phyloP scores from a whole-genome alignment of 2,113 vertebrate species.

The Chrysochloris asiatica region DNA sequence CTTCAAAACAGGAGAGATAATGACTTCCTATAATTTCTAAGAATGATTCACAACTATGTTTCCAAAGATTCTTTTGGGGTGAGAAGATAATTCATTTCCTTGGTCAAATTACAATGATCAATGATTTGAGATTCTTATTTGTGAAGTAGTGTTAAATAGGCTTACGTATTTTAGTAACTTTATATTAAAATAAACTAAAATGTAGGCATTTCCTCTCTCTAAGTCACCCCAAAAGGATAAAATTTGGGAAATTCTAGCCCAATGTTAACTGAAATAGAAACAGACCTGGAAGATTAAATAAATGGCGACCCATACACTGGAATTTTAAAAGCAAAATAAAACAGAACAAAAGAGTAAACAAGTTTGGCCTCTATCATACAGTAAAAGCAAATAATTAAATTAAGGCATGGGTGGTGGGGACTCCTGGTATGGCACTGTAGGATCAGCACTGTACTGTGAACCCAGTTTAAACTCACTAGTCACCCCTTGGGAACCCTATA shows the following conservation, averaged over 20 bases:
- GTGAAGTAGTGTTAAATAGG: neutral
- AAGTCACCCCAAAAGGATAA: neutral
- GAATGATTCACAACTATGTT: neutral
- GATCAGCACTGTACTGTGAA: no score
- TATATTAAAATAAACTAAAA: neutral
- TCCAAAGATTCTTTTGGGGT: neutral
- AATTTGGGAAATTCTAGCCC: neutral
- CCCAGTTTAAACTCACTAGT: no score
- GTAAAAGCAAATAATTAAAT: neutral
- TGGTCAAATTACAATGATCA: conserved; percentile 1
- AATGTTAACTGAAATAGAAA: neutral
- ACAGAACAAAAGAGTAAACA: neutral
- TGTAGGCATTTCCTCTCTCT: neutral
- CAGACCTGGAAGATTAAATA: neutral
- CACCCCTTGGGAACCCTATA: no score
- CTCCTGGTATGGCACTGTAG: no score
- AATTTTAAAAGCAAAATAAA: neutral
- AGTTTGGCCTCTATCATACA: neutral
- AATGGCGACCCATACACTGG: neutral
- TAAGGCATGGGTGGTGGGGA: neutral
- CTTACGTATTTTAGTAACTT: neutral
- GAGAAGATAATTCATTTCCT: neutral
- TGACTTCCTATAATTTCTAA: neutral
- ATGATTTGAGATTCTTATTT: neutral
- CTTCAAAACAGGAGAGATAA: conserved; percentile 6